Base-by-base conservation (phyloP, 2,113 vertebrate species). In the Ellobius talpinus region DNA sequence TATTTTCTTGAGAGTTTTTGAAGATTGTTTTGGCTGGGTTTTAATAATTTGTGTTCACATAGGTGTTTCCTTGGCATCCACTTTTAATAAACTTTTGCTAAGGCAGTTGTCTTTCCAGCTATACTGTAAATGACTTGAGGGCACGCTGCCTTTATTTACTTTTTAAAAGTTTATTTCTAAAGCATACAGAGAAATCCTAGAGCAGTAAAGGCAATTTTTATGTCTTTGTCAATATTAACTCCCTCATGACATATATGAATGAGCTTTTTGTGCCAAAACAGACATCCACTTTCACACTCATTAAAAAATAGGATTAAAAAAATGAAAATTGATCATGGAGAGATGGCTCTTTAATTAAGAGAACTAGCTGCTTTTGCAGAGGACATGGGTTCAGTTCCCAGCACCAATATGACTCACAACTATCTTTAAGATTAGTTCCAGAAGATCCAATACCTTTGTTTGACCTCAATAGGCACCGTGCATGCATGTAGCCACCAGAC, bases 11-110 rank as follows among this genome's bases (percentile, higher is more conserved):
- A 61, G n/a, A 86, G n/a, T 66, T 73, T 70, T 76, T 76, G 73
- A 36, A 77, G 21, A 68, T 86, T 33, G 68, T 85, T 95, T 52
- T 93, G 47, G 5, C 63, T 96, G 52, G 52, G 45, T 39, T 85
- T 86, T 74, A 68, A 90, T 93, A 95, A 96, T 94, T 87, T 93
- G 1, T 91, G 58, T 77, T 88, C 36, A 50, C 33, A 52, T 6
- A 89, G 23, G 12, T 94, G 1, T 94, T 87, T 24, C 50, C 87
- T 91, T 77, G 13, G 66, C 47, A 61, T 1, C 58, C 85, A 55
- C 47, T 63, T 33, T 93, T 78, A 91, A 89, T 81, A 82, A 87
- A 87, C 42, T 89, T 92, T 90, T 66, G 12, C 90, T 94, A 77
- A 68, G 89, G 82, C 0, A 13, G 4, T 95, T 90, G 5, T 91